Conservation (phyloP, 1,140 invertebrate species). For the Holcopasites calliopsidis region DNA sequence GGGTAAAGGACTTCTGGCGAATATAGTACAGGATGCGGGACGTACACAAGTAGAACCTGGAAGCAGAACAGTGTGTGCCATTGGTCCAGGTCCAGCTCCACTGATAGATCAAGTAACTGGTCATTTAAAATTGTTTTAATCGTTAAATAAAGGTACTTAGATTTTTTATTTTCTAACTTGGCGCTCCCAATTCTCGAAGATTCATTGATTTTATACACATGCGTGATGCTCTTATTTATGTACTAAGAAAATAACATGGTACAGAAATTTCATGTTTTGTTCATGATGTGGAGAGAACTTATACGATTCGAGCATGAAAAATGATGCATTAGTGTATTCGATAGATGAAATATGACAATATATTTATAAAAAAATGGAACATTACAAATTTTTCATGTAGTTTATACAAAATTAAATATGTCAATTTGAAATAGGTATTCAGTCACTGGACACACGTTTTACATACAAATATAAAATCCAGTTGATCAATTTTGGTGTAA, state of each 20-base stretch:
- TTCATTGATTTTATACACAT: background rate
- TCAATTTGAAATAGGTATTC: slow-evolving; percentile 16
- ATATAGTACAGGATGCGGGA: slow-evolving; percentile 92
- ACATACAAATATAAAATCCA: slow-evolving; percentile 5
- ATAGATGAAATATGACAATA: slow-evolving; percentile 2
- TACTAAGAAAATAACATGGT: background rate
- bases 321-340: background rate
- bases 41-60: slow-evolving; percentile 93
- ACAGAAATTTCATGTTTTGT: background rate
- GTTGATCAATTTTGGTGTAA: slow-evolving; percentile 25
- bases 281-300: too few species aligned
- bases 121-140: slow-evolving; percentile 91
- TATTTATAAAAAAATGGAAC: slow-evolving; percentile 25
- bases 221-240: background rate
- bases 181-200: background rate
- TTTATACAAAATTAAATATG: slow-evolving; percentile 22
- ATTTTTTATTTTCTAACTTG: slow-evolving; percentile 11
- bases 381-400: slow-evolving; percentile 8
- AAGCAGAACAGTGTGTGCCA: slow-evolving; percentile 91
- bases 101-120: slow-evolving; percentile 91
- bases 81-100: slow-evolving; percentile 91
- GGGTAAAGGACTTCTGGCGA: slow-evolving; percentile 84
- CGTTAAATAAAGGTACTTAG: slow-evolving; percentile 33
- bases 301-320: too few species aligned
- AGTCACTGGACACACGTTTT: background rate